Evolutionary conservation across 2,113 vertebrate genomes (phyloP).

Genomic region (Numida meleagris): DNA sequence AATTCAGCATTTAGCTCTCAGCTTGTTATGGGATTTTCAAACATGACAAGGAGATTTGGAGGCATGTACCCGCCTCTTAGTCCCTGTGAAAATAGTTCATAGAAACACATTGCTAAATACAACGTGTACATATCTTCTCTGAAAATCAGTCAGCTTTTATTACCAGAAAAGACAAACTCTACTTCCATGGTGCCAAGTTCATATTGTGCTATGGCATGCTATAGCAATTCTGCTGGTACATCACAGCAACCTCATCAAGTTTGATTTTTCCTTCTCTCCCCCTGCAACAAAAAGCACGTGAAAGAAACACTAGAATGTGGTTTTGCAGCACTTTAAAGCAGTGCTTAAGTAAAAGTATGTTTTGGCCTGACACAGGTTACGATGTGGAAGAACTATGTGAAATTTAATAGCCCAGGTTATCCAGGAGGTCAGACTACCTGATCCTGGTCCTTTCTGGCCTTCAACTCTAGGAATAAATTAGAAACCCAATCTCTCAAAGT

Average conservation of each 20-base stretch:
- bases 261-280: not conserved
- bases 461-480: slow-evolving; percentile 50
- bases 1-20: not conserved
- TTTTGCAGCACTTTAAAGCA: not conserved
- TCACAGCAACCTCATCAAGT: not conserved
- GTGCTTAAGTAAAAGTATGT: not conserved
- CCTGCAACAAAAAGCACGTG: not conserved
- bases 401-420: slow-evolving; percentile 55
- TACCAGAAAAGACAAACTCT: not conserved
- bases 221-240: not conserved
- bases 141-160: not conserved
- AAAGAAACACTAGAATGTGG: not conserved
- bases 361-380: not conserved
- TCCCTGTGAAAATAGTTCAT: not conserved
- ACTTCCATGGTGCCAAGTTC: not conserved
- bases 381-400: not conserved
- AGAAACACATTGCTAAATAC: not conserved
- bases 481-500: slow-evolving; percentile 59
- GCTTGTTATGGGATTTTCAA: not conserved
- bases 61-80: not conserved
- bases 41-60: not conserved
- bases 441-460: slow-evolving; percentile 54
- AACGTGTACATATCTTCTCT: not conserved
- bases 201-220: rapidly evolving
- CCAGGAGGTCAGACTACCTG: slow-evolving; percentile 56